Evolutionary conservation across 2,797 vertebrate species (phyloP).

Genomic region (Neosalanx taihuensis): DNA sequence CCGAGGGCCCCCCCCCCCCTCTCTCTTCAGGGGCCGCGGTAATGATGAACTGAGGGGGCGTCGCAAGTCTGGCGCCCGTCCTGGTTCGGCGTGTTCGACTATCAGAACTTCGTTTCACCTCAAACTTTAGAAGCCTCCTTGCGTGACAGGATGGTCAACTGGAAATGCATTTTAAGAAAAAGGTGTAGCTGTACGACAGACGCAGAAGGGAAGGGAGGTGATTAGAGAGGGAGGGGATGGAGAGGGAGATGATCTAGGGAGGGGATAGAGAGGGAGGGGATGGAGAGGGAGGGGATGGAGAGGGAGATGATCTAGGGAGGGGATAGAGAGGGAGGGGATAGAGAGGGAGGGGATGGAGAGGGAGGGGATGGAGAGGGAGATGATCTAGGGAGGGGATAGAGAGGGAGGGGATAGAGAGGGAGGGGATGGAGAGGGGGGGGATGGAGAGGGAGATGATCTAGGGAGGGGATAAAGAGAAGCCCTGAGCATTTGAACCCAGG

Average conservation of each 20-base stretch:
- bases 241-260: neutral
- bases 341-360: neutral
- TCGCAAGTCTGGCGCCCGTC: no score
- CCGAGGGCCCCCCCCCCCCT: neutral
- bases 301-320: neutral
- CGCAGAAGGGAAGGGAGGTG: neutral
- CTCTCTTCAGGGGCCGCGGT: no score
- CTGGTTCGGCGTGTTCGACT: no score
- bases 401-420: no score
- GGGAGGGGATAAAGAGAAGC: constrained; percentile 1
- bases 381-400: constrained; percentile 1
- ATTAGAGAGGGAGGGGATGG: neutral
- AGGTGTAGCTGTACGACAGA: no score
- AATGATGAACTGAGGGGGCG: no score
- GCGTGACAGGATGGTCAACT: no score
- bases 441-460: neutral
- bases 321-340: neutral
- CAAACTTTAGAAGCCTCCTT: no score
- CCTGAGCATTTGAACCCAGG: no score
- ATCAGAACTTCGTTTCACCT: no score
- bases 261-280: neutral
- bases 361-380: neutral
- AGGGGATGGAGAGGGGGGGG: no score
- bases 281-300: neutral
- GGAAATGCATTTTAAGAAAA: no score